Percentiles rank a stretch among this genome's conserved stretches.
Conservation (phyloP, 1,140 invertebrate genomes). For the Phymastichus coffea region DNA sequence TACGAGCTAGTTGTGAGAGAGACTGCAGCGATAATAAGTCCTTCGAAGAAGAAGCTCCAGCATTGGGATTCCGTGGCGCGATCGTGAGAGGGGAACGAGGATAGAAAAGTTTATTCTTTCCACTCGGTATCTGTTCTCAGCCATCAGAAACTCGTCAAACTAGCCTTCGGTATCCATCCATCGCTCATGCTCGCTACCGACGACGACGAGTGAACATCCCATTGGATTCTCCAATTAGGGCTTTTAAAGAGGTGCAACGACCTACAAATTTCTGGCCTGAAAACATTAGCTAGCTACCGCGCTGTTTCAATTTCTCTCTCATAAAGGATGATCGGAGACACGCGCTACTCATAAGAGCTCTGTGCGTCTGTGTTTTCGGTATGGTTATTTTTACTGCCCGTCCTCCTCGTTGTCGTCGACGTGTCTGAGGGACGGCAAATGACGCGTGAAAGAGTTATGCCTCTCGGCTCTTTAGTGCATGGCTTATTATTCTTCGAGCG, state of each 20-base stretch:
- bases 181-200: neutral
- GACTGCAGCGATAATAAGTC: too few relatives aligned
- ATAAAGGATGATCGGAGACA: neutral
- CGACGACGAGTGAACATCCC: too few relatives aligned
- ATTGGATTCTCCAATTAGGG: too few relatives aligned
- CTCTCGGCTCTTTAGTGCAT: neutral
- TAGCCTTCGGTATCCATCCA: neutral
- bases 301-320: neutral
- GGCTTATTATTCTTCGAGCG: neutral
- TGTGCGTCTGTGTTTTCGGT: conserved; percentile 11
- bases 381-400: neutral
- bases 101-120: conserved; percentile 7
- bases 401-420: too few relatives aligned
- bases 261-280: too few relatives aligned
- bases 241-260: too few relatives aligned
- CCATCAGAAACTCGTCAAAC: neutral
- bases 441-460: neutral
- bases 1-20: too few relatives aligned
- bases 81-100: neutral
- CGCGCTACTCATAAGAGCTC: neutral
- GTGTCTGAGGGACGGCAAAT: neutral
- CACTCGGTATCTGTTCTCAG: neutral
- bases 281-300: too few relatives aligned
- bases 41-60: neutral
- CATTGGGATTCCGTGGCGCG: conserved; percentile 11